Percentiles rank a stretch among this genome's conserved stretches.
phyloP scores from a whole-genome alignment of 2,888 invertebrate genomes.

The Siphonodentalium dalli region DNA sequence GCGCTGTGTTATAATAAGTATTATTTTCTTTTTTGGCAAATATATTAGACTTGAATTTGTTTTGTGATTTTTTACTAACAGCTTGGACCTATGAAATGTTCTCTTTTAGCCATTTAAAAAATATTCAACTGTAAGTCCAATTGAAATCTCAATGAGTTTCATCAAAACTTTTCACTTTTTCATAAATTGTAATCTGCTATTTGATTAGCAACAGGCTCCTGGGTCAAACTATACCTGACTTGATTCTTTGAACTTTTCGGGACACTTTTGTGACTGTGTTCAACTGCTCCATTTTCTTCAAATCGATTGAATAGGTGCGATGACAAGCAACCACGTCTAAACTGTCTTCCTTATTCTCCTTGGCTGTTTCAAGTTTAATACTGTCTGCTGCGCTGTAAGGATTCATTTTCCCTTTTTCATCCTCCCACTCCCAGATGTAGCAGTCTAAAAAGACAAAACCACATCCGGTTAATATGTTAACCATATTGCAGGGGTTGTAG shows the following conservation, averaged over 20 bases:
- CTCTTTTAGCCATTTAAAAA: too few relatives aligned
- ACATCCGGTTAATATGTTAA: too few relatives aligned
- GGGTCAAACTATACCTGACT: slow-evolving; percentile 45
- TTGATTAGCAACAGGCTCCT: too few relatives aligned
- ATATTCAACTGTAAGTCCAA: too few relatives aligned
- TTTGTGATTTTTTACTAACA: too few relatives aligned
- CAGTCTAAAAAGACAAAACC: slow-evolving; percentile 37
- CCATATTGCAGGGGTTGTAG: background rate
- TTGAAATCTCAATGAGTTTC: too few relatives aligned
- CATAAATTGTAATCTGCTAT: too few relatives aligned
- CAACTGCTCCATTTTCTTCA: slow-evolving; percentile 46
- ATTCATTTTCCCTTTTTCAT: slow-evolving; percentile 46
- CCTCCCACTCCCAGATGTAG: slow-evolving; percentile 58
- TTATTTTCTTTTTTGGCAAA: too few relatives aligned
- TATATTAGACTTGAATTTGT: too few relatives aligned
- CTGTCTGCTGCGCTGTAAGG: slow-evolving; percentile 37
- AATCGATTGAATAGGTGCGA: slow-evolving; percentile 43
- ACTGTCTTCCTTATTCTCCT: slow-evolving; percentile 15
- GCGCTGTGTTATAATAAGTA: too few relatives aligned
- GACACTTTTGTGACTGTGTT: slow-evolving; percentile 46
- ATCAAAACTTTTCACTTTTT: too few relatives aligned
- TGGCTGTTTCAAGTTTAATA: slow-evolving; percentile 41
- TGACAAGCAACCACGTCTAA: slow-evolving; percentile 31
- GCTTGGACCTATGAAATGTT: too few relatives aligned
- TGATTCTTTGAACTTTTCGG: slow-evolving; percentile 39